Base-by-base conservation (phyloP, 2,888 invertebrate genomes). In the Lasius platythorax region DNA sequence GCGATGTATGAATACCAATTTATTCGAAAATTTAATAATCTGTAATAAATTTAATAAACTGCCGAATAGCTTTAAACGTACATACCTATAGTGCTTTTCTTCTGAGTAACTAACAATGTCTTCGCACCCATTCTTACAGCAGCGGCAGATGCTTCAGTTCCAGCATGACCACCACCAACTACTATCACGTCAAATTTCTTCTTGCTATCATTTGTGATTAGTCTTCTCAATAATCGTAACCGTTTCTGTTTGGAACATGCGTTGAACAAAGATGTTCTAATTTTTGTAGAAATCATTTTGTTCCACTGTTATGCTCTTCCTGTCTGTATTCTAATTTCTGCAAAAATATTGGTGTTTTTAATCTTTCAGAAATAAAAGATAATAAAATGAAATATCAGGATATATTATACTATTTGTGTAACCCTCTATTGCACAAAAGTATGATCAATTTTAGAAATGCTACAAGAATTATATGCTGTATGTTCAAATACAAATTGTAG, bases 101-200 rank as follows among this genome's bases (percentile, higher is more conserved):
- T 98, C 91, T 98, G 98, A 0, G 98, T 99, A 11, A 98, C 95
- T 50, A 99, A 95, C 70, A 98, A 94, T 0, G 98, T 98, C 85
- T 96, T 96, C 0, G 97, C 97, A 11, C 98, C 98, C 97, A 98
- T 98, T 92, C 98, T 96, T 0, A 98, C 97, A 1, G 98, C 96
- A 5, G 98, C 98, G 63, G 97, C 96, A 92, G 97, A 98, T 2
- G 98, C 98, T 95, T 99, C 98, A 8, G 97, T 97, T 18, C 99
- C 99, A 11, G 98, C 98, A 96, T 99, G 99, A 0, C 98, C 98
- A 6, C 98, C 98, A 18, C 98, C 98, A 90, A 98, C 97, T 66
- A 98, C 97, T 89, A 98, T 96, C 0, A 98, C 98, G 95, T 98
- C 98, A 91, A 95, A 96, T 72, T 93, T 93, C 43, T 88, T 50